Conservation (phyloP, 2,113 vertebrate species). For the Bufo gargarizans region DNA sequence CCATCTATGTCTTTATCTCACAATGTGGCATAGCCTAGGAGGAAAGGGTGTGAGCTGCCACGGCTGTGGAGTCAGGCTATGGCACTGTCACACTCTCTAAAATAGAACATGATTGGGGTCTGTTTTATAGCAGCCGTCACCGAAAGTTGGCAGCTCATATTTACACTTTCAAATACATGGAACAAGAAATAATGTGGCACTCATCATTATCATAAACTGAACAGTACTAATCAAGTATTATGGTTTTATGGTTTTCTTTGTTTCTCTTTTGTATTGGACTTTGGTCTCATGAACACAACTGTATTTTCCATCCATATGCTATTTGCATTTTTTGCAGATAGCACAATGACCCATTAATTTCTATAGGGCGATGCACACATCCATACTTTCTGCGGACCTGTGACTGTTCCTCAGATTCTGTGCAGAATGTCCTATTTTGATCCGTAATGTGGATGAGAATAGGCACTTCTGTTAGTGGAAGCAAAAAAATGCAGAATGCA, state of each 20-base stretch:
- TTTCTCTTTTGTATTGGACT: too few relatives aligned
- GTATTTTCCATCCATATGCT: too few relatives aligned
- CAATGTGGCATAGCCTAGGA: conserved; percentile 31
- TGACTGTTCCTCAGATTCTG: too few relatives aligned
- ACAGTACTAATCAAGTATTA: not conserved
- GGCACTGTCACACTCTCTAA: conserved; percentile 53
- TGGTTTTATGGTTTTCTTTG: not conserved
- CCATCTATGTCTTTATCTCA: conserved; percentile 44
- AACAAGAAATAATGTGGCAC: conserved; percentile 32
- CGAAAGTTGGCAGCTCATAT: conserved; percentile 34
- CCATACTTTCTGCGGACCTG: too few relatives aligned
- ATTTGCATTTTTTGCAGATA: too few relatives aligned
- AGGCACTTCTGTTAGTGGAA: too few relatives aligned
- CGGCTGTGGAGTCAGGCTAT: conserved; percentile 48
- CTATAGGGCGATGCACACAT: too few relatives aligned
- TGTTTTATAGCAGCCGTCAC: conserved; percentile 53
- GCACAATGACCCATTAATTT: too few relatives aligned
- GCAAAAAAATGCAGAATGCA: too few relatives aligned
- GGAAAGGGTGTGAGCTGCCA: conserved; percentile 57
- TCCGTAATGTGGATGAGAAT: too few relatives aligned
- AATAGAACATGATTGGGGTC: conserved; percentile 51
- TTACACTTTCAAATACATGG: conserved; percentile 21
- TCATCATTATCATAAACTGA: not conserved
- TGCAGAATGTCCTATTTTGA: too few relatives aligned
- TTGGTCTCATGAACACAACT: too few relatives aligned